phyloP scores from a whole-genome alignment of 35 echinoderm and acorn worm species.

The Strongylocentrotus purpuratus region DNA sequence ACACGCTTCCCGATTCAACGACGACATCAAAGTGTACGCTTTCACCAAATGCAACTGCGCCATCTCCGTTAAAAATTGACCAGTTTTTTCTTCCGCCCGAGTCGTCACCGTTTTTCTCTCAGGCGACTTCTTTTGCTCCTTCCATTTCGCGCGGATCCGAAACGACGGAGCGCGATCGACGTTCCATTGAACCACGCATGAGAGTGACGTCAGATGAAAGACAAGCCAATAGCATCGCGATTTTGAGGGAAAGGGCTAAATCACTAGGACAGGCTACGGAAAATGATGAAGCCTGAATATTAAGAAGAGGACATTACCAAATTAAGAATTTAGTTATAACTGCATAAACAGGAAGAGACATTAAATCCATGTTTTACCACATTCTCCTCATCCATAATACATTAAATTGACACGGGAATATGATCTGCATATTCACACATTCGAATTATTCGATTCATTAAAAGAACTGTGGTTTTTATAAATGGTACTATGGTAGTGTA shows the following conservation, averaged over 20 bases:
- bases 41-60: neutral
- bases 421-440: too few relatives aligned
- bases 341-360: too few relatives aligned
- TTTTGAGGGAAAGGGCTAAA: slow-evolving; percentile 55
- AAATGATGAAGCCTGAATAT: neutral
- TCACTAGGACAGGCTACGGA: neutral
- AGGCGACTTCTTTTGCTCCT: neutral
- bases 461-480: too few relatives aligned
- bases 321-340: too few relatives aligned
- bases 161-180: neutral
- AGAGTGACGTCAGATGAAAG: slow-evolving; percentile 44
- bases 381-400: too few relatives aligned
- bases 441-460: too few relatives aligned
- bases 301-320: too few relatives aligned
- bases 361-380: too few relatives aligned
- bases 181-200: neutral
- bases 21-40: neutral
- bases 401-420: too few relatives aligned
- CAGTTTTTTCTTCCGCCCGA: neutral
- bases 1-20: neutral
- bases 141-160: neutral
- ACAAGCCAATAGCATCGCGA: slow-evolving; percentile 67
- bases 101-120: neutral
- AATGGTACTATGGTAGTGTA: too few relatives aligned
- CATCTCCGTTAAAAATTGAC: neutral